Evolutionary conservation across 2,888 invertebrate species (phyloP).

Genomic region (Stegana nigrithorax): DNA sequence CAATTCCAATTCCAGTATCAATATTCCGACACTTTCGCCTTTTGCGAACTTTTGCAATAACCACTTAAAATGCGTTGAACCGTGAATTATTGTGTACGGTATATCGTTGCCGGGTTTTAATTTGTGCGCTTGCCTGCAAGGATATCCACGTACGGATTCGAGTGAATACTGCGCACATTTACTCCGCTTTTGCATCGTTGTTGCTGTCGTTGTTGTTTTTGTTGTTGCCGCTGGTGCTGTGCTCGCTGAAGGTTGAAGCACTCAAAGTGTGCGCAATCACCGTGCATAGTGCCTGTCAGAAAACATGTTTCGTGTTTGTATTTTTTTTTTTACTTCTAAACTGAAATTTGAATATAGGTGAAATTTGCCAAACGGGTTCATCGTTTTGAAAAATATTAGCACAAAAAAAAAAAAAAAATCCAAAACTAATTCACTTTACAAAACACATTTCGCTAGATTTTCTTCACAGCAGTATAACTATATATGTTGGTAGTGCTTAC

Average conservation of each 20-base stretch:
- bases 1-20: slow-evolving; percentile 37
- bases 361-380: no score
- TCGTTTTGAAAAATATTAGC: no score
- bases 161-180: neutral
- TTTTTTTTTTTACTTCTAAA: no score
- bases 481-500: no score
- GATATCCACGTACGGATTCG: neutral
- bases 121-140: slow-evolving; percentile 31
- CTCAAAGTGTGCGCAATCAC: slow-evolving; percentile 1
- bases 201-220: neutral
- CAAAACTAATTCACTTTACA: no score
- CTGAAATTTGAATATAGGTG: no score
- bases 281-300: no score
- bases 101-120: slow-evolving; percentile 38
- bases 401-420: no score
- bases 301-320: no score
- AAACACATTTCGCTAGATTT: no score
- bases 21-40: slow-evolving; percentile 51
- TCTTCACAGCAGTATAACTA: no score
- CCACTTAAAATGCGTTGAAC: slow-evolving; percentile 66
- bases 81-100: slow-evolving; percentile 63
- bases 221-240: neutral
- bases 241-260: neutral
- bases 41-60: slow-evolving; percentile 61
- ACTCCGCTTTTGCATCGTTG: neutral